phyloP scores from a whole-genome alignment of 2,797 vertebrate genomes.

The Chaetophractus vellerosus region DNA sequence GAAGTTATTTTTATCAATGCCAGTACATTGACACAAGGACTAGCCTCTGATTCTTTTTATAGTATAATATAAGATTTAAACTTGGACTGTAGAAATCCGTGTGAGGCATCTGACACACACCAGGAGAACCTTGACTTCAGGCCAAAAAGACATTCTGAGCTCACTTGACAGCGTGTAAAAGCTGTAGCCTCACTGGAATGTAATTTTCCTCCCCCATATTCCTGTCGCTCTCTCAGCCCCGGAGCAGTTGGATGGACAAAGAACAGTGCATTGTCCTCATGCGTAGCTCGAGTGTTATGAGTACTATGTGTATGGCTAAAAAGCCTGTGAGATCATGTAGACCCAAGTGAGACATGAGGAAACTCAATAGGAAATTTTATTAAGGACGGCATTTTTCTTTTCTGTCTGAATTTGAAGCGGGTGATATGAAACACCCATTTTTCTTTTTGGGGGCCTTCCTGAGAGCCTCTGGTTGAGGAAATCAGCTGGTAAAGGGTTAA shows the following conservation, averaged over 20 bases:
- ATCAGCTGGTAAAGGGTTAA: slow-evolving; percentile 86
- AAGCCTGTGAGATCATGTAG: neutral
- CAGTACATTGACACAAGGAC: slow-evolving; percentile 6
- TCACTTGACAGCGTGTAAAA: slow-evolving; percentile 29
- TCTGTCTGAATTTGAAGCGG: slow-evolving; percentile 32
- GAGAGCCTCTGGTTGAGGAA: slow-evolving; percentile 21
- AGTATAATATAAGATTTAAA: slow-evolving; percentile 56
- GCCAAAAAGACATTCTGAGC: slow-evolving; percentile 62
- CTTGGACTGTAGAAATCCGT: slow-evolving; percentile 7
- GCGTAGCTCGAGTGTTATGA: neutral
- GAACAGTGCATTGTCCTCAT: slow-evolving; percentile 27
- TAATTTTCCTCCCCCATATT: neutral
- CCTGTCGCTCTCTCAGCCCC: neutral
- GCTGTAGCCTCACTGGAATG: slow-evolving; percentile 42
- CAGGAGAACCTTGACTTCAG: slow-evolving; percentile 40
- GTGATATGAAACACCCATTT: slow-evolving; percentile 7
- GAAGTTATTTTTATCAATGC: slow-evolving; percentile 40
- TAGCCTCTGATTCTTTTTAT: slow-evolving; percentile 56
- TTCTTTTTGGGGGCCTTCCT: neutral
- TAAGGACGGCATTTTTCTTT: slow-evolving; percentile 46
- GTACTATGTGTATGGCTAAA: neutral
- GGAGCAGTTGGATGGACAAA: slow-evolving; percentile 56
- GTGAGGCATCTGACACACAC: slow-evolving; percentile 36
- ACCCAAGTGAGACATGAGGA: neutral
- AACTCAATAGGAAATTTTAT: neutral